A percentile compares a stretch with the other conserved stretches of the same genome.
Conservation (phyloP, 2,888 invertebrate species). For the Trachelus tabidus region DNA sequence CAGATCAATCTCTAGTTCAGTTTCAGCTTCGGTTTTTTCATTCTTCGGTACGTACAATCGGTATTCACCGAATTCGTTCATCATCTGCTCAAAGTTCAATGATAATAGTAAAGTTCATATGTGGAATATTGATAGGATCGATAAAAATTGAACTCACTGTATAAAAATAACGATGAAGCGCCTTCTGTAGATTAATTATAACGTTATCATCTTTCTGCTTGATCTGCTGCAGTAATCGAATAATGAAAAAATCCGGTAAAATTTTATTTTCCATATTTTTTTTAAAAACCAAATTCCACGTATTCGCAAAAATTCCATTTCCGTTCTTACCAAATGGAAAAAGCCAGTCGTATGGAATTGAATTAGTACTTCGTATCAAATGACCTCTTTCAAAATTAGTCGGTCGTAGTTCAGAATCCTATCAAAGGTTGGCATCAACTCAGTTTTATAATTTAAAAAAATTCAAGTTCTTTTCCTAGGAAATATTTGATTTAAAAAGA, state of each 20-base stretch:
- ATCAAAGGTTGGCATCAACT: not conserved
- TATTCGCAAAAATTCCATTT: slow-evolving; percentile 32
- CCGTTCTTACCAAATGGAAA: slow-evolving; percentile 50
- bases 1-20: slow-evolving; percentile 4
- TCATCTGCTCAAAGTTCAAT: not conserved
- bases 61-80: slow-evolving; percentile 9
- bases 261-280: slow-evolving; percentile 8
- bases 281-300: slow-evolving; percentile 31
- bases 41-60: not conserved
- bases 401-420: slow-evolving; percentile 21
- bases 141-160: slow-evolving; percentile 30
- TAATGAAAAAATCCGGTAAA: slow-evolving; percentile 32
- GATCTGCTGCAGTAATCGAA: slow-evolving; percentile 38
- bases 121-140: not conserved
- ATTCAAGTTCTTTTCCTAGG: not conserved
- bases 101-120: not conserved
- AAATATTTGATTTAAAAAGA: not conserved
- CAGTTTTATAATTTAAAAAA: not conserved
- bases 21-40: not conserved
- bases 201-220: slow-evolving; percentile 34
- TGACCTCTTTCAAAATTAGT: slow-evolving; percentile 30
- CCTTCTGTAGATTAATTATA: slow-evolving; percentile 39
- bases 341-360: slow-evolving; percentile 48
- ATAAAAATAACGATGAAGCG: slow-evolving; percentile 38
- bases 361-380: slow-evolving; percentile 46